Base-by-base conservation (phyloP, 2,113 vertebrate genomes). In the Sinosuthora webbiana region DNA sequence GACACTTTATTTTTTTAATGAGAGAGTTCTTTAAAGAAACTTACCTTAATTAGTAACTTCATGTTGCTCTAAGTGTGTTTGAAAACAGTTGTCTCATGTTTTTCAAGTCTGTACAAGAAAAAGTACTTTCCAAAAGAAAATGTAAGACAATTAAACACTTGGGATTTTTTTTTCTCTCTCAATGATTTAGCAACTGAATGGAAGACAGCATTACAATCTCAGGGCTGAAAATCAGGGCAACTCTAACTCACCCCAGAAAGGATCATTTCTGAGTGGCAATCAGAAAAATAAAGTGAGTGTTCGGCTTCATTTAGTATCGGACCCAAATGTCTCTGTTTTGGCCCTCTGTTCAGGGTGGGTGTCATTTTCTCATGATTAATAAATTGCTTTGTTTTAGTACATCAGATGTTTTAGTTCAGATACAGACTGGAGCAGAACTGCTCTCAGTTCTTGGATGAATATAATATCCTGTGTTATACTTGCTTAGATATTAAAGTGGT, bases 141-240 rank as follows among this genome's bases (percentile, higher is more conserved):
- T 42, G 8, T 50, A 45, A 73, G 39, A 9, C 50, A 53, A 1
- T 83, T 11, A 83, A 52, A 77, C 15, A 28, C 69, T 56, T 97
- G 11, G 70, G 13, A 2, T 23, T 76, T 30, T 39, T 83, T 88
- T 73, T 25, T 8, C 20, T 45, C 23, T 53, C 39, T 84, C 39
- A 24, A 70, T 83, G 24, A 92, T 93, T 92, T 92, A 97, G 96
- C 93, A 98, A 86, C 97, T 98, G 83, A 98, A 98, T 96, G 98
- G 98, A 96, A 98, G 98, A 86, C 98, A 98, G 7, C 93, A 96
- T 31, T 95, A 92, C 62, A 97, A 70, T 95, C 95, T 95, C 96
- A 98, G 98, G 96, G 94, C 96, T 22, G 97, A 98, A 83, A 96
- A 98, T 93, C 98, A 98, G 94, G 98, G 97, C 82, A 98, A 96